Conservation (phyloP, 2,888 invertebrate species). For the Parnassius mnemosyne region DNA sequence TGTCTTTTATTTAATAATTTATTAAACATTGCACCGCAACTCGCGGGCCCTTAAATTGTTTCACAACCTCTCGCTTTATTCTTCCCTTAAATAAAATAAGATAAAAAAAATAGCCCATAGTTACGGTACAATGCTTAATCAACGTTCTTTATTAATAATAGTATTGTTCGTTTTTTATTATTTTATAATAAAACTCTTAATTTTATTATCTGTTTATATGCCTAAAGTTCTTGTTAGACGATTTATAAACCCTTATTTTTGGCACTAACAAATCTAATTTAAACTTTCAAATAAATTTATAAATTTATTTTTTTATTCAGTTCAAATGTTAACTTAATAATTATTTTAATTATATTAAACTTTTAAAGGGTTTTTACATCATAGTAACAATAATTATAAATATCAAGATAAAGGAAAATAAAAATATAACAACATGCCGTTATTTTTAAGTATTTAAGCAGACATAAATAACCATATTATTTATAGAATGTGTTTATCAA, state of each 20-base stretch:
- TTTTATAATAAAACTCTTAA: slow-evolving; percentile 70
- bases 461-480: neutral
- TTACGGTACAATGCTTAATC: slow-evolving; percentile 50
- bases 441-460: slow-evolving; percentile 21
- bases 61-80: slow-evolving; percentile 56
- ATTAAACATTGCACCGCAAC: slow-evolving; percentile 57
- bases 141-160: slow-evolving; percentile 67
- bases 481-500: neutral
- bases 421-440: slow-evolving; percentile 12
- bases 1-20: slow-evolving; percentile 55
- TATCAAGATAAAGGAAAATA: too few species aligned
- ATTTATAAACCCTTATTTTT: slow-evolving; percentile 73
- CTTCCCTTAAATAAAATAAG: slow-evolving; percentile 57
- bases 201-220: slow-evolving; percentile 62
- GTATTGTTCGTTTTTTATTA: slow-evolving; percentile 74
- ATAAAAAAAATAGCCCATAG: slow-evolving; percentile 61
- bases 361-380: slow-evolving; percentile 27
- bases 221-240: slow-evolving; percentile 69
- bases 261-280: slow-evolving; percentile 78
- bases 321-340: slow-evolving; percentile 42
- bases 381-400: slow-evolving; percentile 16
- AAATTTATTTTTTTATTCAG: slow-evolving; percentile 33
- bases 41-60: slow-evolving; percentile 59
- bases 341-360: slow-evolving; percentile 25
- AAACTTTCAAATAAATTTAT: slow-evolving; percentile 57